phyloP scores from a whole-genome alignment of 2,797 vertebrate genomes.

The Sphaeramia orbicularis region DNA sequence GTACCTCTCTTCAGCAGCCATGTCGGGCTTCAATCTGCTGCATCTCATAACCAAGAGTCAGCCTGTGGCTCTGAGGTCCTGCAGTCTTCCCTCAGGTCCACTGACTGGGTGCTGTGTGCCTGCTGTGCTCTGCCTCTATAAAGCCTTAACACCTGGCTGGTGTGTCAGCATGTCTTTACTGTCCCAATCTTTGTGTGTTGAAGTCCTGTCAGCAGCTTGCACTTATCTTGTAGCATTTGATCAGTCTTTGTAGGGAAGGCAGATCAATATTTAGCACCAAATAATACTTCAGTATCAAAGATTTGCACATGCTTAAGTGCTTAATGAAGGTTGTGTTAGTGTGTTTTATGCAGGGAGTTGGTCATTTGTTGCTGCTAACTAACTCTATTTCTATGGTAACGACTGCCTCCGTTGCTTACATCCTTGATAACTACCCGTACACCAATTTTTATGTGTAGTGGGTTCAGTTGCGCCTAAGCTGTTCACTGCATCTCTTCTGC shows the following conservation, averaged over 20 bases:
- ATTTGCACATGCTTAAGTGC: background rate
- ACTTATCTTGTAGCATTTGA: conserved; percentile 8
- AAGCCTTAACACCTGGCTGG: conserved; percentile 59
- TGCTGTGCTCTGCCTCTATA: conserved; percentile 56
- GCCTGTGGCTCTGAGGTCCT: conserved; percentile 95
- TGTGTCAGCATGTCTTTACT: conserved; percentile 64
- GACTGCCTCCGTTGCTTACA: too few species aligned
- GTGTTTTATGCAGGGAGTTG: too few species aligned
- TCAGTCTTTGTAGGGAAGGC: background rate
- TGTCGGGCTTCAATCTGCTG: conserved; percentile 95
- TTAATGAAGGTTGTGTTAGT: background rate
- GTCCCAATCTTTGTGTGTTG: conserved; percentile 42
- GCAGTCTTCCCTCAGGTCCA: conserved; percentile 98
- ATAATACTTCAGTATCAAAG: background rate
- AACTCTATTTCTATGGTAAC: too few species aligned
- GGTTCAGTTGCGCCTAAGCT: too few species aligned
- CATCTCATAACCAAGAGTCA: conserved; percentile 98
- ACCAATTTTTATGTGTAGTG: too few species aligned
- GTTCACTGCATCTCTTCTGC: too few species aligned
- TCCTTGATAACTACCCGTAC: too few species aligned
- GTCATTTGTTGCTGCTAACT: background rate
- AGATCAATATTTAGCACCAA: background rate
- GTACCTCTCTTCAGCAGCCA: conserved; percentile 82
- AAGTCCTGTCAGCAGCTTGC: conserved; percentile 19
- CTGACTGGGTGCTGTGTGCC: conserved; percentile 75